A percentile compares a stretch with the other conserved stretches of the same genome.
These are phyloP conservation scores for Rynchops niger DNA, from an alignment of 2,113 vertebrate genomes.

Conservation along the genomic window DNA sequence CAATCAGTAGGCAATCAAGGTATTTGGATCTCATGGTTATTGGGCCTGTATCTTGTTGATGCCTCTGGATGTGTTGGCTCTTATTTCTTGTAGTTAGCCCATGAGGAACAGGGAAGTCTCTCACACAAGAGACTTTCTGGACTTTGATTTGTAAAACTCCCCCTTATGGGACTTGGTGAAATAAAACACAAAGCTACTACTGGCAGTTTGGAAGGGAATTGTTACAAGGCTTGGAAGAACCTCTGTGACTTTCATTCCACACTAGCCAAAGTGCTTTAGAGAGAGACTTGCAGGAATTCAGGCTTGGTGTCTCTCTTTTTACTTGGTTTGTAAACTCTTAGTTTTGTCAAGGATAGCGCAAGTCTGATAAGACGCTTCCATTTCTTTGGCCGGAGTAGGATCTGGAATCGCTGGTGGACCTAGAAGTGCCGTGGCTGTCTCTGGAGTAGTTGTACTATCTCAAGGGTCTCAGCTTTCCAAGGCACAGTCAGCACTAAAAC, in stretches of 20 bases:
- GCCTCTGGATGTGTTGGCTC: background rate
- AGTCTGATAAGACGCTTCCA: background rate
- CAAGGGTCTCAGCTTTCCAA: background rate
- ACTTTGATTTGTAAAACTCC: background rate
- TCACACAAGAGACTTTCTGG: background rate
- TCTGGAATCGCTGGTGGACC: background rate
- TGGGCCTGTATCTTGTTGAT: background rate
- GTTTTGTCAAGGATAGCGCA: background rate
- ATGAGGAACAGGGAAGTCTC: background rate
- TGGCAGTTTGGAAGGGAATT: background rate
- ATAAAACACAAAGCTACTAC: background rate
- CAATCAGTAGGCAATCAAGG: background rate
- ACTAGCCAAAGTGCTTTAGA: background rate
- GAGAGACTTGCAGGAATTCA: background rate
- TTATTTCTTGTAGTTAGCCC: background rate
- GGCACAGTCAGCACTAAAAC: background rate
- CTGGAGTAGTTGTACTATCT: background rate
- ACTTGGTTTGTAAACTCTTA: background rate
- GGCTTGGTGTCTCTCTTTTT: background rate
- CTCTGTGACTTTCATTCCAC: background rate
- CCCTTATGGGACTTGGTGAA: background rate
- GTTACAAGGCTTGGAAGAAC: background rate
- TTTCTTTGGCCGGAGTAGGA: background rate
- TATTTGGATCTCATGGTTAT: background rate
- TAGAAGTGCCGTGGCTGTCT: background rate